Percentiles rank a stretch among this genome's conserved stretches.
Evolutionary conservation across 2,113 vertebrate species (phyloP).

Genomic region (Amblyopsis rosae): DNA sequence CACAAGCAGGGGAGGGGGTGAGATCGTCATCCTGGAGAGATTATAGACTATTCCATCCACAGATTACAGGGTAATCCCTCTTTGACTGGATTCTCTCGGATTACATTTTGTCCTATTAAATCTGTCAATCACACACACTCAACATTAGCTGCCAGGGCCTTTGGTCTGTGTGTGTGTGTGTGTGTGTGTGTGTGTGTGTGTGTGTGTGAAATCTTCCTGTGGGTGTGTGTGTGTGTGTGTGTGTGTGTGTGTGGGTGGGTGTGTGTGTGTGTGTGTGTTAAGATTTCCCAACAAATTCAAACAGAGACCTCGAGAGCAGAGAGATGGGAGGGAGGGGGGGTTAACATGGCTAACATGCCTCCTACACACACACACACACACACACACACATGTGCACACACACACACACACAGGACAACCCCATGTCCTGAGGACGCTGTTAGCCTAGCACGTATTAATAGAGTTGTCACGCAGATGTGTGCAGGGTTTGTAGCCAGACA

Average conservation of each 20-base stretch:
- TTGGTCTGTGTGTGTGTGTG: background rate
- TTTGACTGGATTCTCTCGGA: constrained; percentile 66
- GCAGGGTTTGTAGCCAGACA: constrained; percentile 49
- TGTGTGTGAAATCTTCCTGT: background rate
- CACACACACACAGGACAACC: constrained; percentile 13
- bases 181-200: constrained; percentile 34
- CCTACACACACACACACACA: background rate
- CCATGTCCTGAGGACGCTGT: constrained; percentile 16
- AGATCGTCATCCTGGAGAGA: constrained; percentile 36
- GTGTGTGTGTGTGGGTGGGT: constrained; percentile 14
- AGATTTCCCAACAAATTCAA: constrained; percentile 58
- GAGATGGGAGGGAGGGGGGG: constrained; percentile 22
- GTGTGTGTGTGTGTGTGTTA: constrained; percentile 41
- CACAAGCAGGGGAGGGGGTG: constrained; percentile 27
- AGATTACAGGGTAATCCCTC: constrained; percentile 69
- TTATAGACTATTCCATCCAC: constrained; percentile 58
- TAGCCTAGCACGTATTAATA: constrained; percentile 63
- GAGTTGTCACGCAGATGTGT: constrained; percentile 61
- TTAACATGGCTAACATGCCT: background rate
- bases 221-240: constrained; percentile 2
- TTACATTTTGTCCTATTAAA: constrained; percentile 67
- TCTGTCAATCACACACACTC: constrained; percentile 48
- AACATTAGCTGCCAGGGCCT: constrained; percentile 29
- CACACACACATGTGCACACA: constrained; percentile 1
- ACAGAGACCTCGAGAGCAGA: constrained; percentile 53